Evolutionary conservation across 2,888 invertebrate species (phyloP), one percentile per base, ranked within the genome.

Genomic region (Drosophila ezoana): DNA sequence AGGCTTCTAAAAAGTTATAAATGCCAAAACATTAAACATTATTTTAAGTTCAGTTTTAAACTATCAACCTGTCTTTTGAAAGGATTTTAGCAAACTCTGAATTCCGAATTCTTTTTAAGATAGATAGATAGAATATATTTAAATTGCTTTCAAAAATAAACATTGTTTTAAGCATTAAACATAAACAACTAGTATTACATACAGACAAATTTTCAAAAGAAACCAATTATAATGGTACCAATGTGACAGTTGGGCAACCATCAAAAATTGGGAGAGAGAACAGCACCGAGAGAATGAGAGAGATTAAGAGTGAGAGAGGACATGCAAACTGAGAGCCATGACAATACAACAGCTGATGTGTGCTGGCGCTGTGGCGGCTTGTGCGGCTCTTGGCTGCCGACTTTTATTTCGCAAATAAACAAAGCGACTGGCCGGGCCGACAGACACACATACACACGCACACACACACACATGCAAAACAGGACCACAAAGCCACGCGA

Each of bases 331-430:
- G 76, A 75, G 76, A 68, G 72, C 49, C 41, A 53, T 33, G 63
- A 68, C 49, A 61, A 61, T 54, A 66, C 59, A 76, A 73, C 76
- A 77, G 76, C 78, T 77, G 74, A 68, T 76, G 35, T 37, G 51
- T 72, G 81, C 53, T 54, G 58, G 51, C 49, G 47, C 70, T 47
- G 54, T 52, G 67, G 28, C 28, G 28, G 28, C 28, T 28, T 76
- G 62, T 51, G 63, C 58, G 59, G 51, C 56, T 54, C 41, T 47
- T 64, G 75, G 58, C 80, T 78, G 83, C 82, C 68, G 67, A 67
- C 60, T 75, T 76, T 72, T 28, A 28, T 83, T 81, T 37, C 68
- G 69, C 84, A 84, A 84, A 84, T 84, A 87, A 84, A 87, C 84
- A 84, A 87, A 78, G 76, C 76, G 71, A 74, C 58, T 44, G 58